phyloP scores from a whole-genome alignment of 53 echinoderm and acorn worm genomes.

The Luidia sarsii region DNA sequence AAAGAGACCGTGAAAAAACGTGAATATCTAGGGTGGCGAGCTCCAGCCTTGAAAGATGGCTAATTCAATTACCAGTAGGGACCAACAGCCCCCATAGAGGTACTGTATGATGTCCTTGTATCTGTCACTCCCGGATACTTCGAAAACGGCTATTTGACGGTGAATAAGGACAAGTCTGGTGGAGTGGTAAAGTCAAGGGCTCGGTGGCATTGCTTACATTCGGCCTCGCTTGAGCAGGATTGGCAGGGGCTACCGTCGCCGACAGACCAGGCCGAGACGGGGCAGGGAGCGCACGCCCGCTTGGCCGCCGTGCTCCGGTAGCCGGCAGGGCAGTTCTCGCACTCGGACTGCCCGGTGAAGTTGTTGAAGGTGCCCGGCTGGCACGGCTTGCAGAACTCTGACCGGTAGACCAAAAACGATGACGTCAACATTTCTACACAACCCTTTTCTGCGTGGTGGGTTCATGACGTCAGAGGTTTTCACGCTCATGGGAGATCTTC shows the following conservation, averaged over 20 bases:
- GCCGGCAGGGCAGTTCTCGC: constrained; percentile 81
- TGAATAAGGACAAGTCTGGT: no score
- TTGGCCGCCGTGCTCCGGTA: constrained; percentile 87
- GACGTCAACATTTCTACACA: background rate
- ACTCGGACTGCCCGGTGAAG: constrained; percentile 64
- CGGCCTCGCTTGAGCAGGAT: constrained; percentile 56
- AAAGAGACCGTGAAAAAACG: no score
- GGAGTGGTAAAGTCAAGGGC: no score
- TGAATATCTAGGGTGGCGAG: no score
- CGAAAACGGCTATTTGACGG: no score
- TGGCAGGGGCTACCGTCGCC: constrained; percentile 79
- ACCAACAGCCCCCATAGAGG: no score
- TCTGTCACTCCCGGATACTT: no score
- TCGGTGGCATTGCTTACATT: constrained; percentile 85
- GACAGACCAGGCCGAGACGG: constrained; percentile 71
- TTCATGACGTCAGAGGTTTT: background rate
- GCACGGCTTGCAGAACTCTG: constrained; percentile 83
- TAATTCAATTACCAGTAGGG: no score
- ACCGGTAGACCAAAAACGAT: background rate
- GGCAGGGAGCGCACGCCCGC: constrained; percentile 78
- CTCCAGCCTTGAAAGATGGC: no score
- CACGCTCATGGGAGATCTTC: no score
- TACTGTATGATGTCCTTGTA: no score
- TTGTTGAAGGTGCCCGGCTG: constrained; percentile 83
- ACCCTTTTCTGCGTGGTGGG: no score